A percentile compares a stretch with the other conserved stretches of the same genome.
Evolutionary conservation across 2,113 vertebrate genomes (phyloP).

Genomic region (Scatophagus argus): DNA sequence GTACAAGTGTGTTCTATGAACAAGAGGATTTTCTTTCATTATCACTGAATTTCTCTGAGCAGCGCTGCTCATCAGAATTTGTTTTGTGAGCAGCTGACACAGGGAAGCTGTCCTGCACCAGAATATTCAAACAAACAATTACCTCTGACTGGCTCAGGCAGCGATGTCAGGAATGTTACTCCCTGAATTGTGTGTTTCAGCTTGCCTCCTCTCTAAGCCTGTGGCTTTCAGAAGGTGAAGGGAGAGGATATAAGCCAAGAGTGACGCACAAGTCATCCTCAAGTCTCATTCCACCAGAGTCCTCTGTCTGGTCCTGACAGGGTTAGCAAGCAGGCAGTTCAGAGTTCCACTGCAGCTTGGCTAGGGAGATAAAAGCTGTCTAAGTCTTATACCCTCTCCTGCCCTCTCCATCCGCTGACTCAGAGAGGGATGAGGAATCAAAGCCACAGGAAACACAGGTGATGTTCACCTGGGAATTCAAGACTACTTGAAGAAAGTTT

Average conservation of each 20-base stretch:
- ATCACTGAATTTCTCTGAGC: constrained; percentile 57
- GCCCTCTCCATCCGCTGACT: constrained; percentile 60
- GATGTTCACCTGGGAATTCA: constrained; percentile 81
- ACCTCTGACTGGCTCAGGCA: constrained; percentile 62
- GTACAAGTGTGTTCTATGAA: constrained; percentile 17
- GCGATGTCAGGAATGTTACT: constrained; percentile 73
- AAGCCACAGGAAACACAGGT: constrained; percentile 77
- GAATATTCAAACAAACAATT: constrained; percentile 81
- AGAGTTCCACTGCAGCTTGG: constrained; percentile 44
- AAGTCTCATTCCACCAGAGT: constrained; percentile 52
- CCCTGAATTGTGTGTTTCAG: constrained; percentile 46
- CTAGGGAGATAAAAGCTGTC: constrained; percentile 57
- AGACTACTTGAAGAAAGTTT: constrained; percentile 64
- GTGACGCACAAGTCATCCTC: constrained; percentile 63
- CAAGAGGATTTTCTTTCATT: constrained; percentile 56
- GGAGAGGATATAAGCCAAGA: constrained; percentile 42
- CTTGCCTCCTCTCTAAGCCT: constrained; percentile 58
- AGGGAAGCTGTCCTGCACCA: constrained; percentile 51
- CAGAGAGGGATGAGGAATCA: constrained; percentile 67
- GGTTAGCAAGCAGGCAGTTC: constrained; percentile 35
- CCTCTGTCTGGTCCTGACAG: constrained; percentile 62
- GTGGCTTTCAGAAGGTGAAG: constrained; percentile 46
- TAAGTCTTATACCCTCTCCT: constrained; percentile 33
- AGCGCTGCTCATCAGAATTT: constrained; percentile 51
- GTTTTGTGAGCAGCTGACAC: constrained; percentile 63